phyloP scores from a whole-genome alignment of 2,888 invertebrate genomes.

The Villa cingulata region DNA sequence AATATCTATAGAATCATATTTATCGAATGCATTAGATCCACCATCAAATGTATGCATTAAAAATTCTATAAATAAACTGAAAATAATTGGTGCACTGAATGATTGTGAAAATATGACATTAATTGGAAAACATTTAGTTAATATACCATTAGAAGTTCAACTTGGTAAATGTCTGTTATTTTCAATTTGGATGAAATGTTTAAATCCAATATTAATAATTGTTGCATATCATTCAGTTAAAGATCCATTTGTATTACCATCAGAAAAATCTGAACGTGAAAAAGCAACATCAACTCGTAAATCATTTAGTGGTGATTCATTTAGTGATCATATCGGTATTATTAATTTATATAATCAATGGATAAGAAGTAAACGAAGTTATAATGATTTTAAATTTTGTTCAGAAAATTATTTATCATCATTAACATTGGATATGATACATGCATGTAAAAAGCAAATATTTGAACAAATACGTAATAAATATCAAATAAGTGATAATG shows the following conservation, averaged over 20 bases:
- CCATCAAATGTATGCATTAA: conserved; percentile 65
- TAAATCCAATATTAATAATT: conserved; percentile 84
- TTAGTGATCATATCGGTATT: conserved; percentile 82
- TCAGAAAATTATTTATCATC: conserved; percentile 60
- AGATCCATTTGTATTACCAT: conserved; percentile 67
- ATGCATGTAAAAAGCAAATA: conserved; percentile 69
- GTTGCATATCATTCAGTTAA: conserved; percentile 68
- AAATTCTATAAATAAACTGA: conserved; percentile 51
- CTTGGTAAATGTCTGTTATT: conserved; percentile 85
- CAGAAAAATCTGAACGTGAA: conserved; percentile 44
- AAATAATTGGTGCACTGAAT: conserved; percentile 75
- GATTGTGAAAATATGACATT: conserved; percentile 76
- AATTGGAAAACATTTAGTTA: conserved; percentile 77
- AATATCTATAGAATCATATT: conserved; percentile 66
- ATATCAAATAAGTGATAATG: conserved; percentile 41
- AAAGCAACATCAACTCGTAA: conserved; percentile 50
- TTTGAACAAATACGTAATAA: conserved; percentile 61
- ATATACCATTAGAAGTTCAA: conserved; percentile 82
- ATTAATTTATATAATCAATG: conserved; percentile 62
- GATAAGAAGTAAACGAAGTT: conserved; percentile 32
- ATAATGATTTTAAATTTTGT: conserved; percentile 58
- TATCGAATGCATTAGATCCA: conserved; percentile 73
- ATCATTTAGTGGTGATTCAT: conserved; percentile 58
- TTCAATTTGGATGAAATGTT: conserved; percentile 77
- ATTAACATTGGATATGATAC: conserved; percentile 81